Conservation (phyloP, 64 coral and sea anemone species). For the Trachythela sp. region DNA sequence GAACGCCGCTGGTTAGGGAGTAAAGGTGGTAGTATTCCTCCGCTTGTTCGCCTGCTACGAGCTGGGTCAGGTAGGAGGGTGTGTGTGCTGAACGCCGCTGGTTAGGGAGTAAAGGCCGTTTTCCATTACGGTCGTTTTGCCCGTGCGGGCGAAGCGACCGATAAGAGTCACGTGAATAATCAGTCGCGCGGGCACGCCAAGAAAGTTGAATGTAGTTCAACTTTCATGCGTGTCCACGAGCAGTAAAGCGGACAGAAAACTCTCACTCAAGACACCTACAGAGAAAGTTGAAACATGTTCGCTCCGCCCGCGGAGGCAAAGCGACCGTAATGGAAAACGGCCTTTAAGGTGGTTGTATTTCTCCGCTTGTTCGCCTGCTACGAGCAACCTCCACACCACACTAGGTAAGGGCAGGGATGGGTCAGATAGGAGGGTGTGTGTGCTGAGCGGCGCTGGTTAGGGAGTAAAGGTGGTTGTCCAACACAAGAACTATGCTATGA, state of each 20-base stretch:
- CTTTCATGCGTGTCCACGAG: no score
- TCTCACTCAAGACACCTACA: no score
- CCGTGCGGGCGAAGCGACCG: no score
- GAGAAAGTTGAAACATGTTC: no score
- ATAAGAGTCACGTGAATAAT: no score
- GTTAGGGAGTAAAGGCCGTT: conserved; percentile 13
- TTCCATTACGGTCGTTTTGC: no score
- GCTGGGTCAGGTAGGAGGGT: background rate
- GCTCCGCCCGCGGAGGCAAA: no score
- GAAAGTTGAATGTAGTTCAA: no score
- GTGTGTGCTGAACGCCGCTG: background rate
- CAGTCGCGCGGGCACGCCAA: no score
- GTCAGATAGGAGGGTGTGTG: background rate
- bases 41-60: conserved; percentile 61
- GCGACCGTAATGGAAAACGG: no score
- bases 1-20: background rate
- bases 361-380: conserved; percentile 75
- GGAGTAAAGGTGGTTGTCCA: background rate
- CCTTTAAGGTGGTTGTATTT: conserved; percentile 34
- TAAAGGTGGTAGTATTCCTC: conserved; percentile 31
- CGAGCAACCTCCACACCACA: conserved; percentile 73
- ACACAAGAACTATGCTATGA: no score
- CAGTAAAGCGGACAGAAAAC: no score
- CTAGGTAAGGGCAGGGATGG: conserved; percentile 39
- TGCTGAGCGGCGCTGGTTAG: background rate